These are phyloP conservation scores for Nycticryphes semicollaris DNA, from an alignment of 2,113 vertebrate genomes.

Conservation along the genomic window DNA sequence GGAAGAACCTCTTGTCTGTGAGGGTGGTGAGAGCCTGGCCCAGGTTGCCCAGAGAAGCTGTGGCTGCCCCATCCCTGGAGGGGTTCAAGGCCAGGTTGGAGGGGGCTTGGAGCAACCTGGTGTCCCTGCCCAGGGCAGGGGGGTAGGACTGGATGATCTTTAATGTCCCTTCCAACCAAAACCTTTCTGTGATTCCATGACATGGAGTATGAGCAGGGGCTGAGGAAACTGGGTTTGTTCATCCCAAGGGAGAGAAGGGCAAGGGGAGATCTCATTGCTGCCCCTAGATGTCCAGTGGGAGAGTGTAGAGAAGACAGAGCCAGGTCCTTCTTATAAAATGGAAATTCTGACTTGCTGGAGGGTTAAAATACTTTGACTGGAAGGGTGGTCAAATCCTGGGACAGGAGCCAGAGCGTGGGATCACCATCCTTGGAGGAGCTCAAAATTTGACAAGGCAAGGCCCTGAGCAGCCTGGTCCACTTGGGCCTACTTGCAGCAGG, in stretches of 20 bases:
- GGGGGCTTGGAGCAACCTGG: not conserved
- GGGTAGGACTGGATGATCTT: accelerated
- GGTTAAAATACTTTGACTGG: not conserved
- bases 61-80: not conserved
- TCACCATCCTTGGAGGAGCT: not conserved
- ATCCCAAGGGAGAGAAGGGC: not conserved
- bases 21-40: not conserved
- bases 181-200: not conserved
- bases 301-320: not conserved
- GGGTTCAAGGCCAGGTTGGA: not conserved
- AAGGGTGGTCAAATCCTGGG: not conserved
- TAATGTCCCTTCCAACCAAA: not conserved
- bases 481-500: not conserved
- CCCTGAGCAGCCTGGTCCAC: not conserved
- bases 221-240: not conserved
- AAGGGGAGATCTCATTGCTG: not conserved
- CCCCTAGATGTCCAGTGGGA: no score
- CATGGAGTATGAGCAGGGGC: not conserved
- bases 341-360: not conserved
- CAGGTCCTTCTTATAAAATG: not conserved
- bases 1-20: not conserved
- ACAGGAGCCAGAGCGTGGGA: not conserved
- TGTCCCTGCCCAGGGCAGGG: not conserved
- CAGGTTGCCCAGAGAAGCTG: not conserved
- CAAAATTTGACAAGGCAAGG: not conserved